Conservation (phyloP, 2,113 vertebrate species). For the Fulica atra region DNA sequence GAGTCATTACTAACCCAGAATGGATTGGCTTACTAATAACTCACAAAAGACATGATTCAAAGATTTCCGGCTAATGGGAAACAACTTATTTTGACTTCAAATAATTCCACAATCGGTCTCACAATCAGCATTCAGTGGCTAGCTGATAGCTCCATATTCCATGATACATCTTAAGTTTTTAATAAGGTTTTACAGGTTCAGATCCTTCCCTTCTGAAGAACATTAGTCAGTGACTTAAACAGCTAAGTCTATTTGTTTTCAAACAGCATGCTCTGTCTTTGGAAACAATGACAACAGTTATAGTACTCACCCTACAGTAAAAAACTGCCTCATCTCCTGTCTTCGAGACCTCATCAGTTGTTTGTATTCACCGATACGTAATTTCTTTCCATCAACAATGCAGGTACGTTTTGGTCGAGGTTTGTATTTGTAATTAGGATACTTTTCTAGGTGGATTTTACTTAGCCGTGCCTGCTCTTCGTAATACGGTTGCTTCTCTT, state of each 20-base stretch:
- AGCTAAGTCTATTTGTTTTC: neutral
- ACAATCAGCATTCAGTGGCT: neutral
- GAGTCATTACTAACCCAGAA: neutral
- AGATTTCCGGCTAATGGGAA: conserved; percentile 6
- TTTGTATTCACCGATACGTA: conserved; percentile 98
- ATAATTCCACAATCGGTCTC: neutral
- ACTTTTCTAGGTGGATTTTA: conserved; percentile 99
- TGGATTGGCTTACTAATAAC: neutral
- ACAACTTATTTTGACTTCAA: conserved; percentile 25
- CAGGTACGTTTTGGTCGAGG: conserved; percentile 98
- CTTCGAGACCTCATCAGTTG: conserved; percentile 98
- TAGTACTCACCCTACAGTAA: conserved; percentile 92
- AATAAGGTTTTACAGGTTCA: neutral
- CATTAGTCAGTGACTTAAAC: conserved; percentile 18
- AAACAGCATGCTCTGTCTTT: neutral
- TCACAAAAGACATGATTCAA: conserved; percentile 18
- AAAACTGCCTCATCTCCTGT: conserved; percentile 99
- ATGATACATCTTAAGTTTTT: neutral
- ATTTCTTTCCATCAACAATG: conserved; percentile 98
- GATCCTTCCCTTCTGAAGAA: neutral
- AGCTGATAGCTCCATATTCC: neutral
- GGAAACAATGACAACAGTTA: neutral
- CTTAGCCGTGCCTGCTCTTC: conserved; percentile 98
- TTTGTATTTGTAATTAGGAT: conserved; percentile 99
- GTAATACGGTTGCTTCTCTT: conserved; percentile 98